Base-by-base conservation (phyloP, 2,888 invertebrate species). In the Nomada goodeniana region DNA sequence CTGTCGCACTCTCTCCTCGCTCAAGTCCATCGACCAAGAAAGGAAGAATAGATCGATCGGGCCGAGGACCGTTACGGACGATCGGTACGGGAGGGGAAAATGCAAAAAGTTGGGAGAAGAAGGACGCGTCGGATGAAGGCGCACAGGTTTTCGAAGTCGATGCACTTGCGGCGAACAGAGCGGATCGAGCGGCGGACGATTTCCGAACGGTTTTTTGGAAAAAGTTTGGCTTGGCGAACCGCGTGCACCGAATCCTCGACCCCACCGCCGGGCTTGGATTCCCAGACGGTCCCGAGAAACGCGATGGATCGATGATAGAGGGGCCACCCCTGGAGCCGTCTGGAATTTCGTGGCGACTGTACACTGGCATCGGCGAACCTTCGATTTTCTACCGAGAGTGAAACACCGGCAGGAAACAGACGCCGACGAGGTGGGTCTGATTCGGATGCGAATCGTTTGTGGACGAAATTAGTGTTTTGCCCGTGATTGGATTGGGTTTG, bases 1-100 rank as follows among this genome's bases (percentile, higher is more conserved):
- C 85, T 85, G 82, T 78, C 84, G 78, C 73, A 76, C 76, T 85
- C 86, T 85, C 80, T 82, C 77, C 36, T 72, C 59, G 63, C 55
- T 26, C 60, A 84, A 81, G 44, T 75, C 44, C 20, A 47, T 2
- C 67, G 63, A 55, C 61, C 23, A 52, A 81, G 15, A 72, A 80
- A 80, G 80, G 26, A 26, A 75, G 72, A 76, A 72, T 69, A n/a
- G 59, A 23, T 26, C 57, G 71, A 52, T 50, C 70, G 47, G 29
- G 42, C 59, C 59, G 15, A 18, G 50, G 20, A 72, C 65, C 47
- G 42, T 26, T 36, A 57, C 36, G 59, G 52, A 10, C 9, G 59
- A 64, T 42, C 63, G 61, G 50, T 15, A 13, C 59, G 64, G 61
- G 53, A 20, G 10, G 52, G 29, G 55, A 74, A 44, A 65, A 29